These are phyloP conservation scores for Saimiri boliviensis DNA, from an alignment of 2,113 vertebrate species.

Conservation along the genomic window DNA sequence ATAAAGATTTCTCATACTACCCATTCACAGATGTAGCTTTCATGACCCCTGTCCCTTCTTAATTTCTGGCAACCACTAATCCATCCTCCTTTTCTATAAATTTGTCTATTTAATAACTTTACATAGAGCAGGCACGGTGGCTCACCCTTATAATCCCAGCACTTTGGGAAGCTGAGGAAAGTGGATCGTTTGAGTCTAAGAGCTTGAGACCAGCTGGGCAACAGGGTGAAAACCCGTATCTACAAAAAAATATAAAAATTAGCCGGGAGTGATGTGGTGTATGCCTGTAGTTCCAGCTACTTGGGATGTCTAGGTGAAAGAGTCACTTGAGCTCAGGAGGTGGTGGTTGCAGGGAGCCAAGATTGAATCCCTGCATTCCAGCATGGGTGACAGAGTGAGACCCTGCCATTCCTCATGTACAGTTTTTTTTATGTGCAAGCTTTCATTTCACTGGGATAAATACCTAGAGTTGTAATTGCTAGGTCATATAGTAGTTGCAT, in stretches of 20 bases:
- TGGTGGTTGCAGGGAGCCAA: neutral
- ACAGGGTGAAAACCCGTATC: neutral
- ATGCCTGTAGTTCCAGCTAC: neutral
- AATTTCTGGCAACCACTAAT: neutral
- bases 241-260: neutral
- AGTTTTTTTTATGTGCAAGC: neutral
- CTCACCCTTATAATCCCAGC: too few relatives aligned
- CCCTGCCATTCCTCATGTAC: neutral
- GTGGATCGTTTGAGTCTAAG: too few relatives aligned
- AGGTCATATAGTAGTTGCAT: neutral
- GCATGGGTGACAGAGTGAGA: too few relatives aligned
- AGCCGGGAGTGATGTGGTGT: neutral
- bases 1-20: neutral
- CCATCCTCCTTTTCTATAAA: neutral
- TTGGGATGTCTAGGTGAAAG: neutral
- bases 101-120: slow-evolving; percentile 25
- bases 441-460: neutral
- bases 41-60: neutral
- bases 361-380: neutral
- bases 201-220: neutral
- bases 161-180: too few relatives aligned
- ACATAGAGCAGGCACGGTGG: neutral
- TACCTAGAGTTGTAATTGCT: neutral
- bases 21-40: neutral
- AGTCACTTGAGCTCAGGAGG: neutral